Evolutionary conservation across 1,140 invertebrate species (phyloP), one percentile per base, ranked within the genome.

Genomic region (Conus betulinus): DNA sequence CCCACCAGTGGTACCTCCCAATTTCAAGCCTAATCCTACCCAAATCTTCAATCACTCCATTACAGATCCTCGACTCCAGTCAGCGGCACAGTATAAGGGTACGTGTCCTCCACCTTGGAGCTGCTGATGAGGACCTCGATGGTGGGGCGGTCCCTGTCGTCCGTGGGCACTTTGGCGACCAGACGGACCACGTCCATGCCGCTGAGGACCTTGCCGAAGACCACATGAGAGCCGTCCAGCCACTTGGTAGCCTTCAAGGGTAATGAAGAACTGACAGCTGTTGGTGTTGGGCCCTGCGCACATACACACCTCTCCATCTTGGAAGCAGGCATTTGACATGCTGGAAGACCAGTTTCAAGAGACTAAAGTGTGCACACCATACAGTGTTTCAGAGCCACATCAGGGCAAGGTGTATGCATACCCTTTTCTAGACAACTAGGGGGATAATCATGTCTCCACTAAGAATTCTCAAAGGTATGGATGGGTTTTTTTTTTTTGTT

Each of bases 201-300:
- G 92, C 97, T 97, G 55, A 98, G 91, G 79, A 98, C 97, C 96
- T 98, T 99, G 92, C 99, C 99, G 95, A 99, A 98, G 11, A 99
- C 97, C 5, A 98, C 98, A 94, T 99, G 98, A 88, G 97, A 96
- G 39, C 98, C 98, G 96, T 99, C 98, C 60, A 99, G 96, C 99
- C 99, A 99, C 39, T 90, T 83, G 93, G 98, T 97, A 95, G 98
- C 98, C 81, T 97, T 98, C 97, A 99, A 98, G 0, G 0, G 97
- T 98, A 97, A 95, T 94, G 89, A 93, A 95, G 88, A 95, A 95
- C 90, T 95, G 94, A 39, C 92, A 94, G 13, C 94, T 93, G 88
- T 95, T 95, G 25, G 93, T 93, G 91, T 95, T 90, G 57, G 98
- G 98, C 25, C 98, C 98, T 93, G 98, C 95, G 88, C 95, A 95